Evolutionary conservation across 2,888 invertebrate species (phyloP).

Genomic region (Diarsia brunnea): DNA sequence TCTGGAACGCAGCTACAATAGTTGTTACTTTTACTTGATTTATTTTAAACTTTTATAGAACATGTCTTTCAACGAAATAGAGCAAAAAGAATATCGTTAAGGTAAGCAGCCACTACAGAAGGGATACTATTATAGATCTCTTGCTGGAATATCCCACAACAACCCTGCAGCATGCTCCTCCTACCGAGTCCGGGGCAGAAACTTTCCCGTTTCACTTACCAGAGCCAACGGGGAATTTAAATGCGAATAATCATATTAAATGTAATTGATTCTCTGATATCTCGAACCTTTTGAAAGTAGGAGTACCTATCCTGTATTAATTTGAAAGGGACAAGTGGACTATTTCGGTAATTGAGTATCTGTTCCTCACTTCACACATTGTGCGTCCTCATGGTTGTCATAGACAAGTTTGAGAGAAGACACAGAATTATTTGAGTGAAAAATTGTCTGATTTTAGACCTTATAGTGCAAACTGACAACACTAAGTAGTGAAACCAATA

Average conservation of each 20-base stretch:
- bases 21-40: not conserved
- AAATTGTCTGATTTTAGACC: not conserved
- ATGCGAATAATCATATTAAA: slow-evolving; percentile 68
- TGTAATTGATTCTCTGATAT: slow-evolving; percentile 64
- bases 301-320: slow-evolving; percentile 14
- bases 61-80: not conserved
- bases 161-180: slow-evolving; percentile 3
- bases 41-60: not conserved
- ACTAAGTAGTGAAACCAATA: not conserved
- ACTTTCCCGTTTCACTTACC: slow-evolving; percentile 71
- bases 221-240: slow-evolving; percentile 68
- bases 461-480: not conserved
- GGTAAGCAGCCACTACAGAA: not conserved
- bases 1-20: not conserved
- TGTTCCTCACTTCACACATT: not conserved
- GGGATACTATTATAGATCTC: not conserved
- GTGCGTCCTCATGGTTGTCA: not conserved
- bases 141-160: slow-evolving; percentile 6
- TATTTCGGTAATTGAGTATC: not conserved
- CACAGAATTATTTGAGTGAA: not conserved
- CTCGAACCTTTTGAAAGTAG: slow-evolving; percentile 5
- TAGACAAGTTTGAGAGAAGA: not conserved
- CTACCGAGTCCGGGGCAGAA: slow-evolving; percentile 62
- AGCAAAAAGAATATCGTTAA: no score
- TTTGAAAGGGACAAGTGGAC: slow-evolving; percentile 31